Percentiles rank a stretch among this genome's conserved stretches.
phyloP scores from a whole-genome alignment of 1,140 invertebrate genomes.

The Drosophila lacertosa region DNA sequence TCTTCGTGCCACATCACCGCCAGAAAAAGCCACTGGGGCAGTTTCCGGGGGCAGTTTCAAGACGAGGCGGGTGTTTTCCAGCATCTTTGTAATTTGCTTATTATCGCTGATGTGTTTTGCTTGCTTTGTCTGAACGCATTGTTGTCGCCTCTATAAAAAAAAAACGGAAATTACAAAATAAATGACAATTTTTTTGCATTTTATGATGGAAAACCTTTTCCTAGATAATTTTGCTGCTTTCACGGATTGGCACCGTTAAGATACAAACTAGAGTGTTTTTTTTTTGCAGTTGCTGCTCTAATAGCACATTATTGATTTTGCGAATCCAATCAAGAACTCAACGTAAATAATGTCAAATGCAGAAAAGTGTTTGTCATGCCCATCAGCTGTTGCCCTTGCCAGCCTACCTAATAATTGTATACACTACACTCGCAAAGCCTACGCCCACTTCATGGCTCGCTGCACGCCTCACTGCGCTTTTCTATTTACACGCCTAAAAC shows the following conservation, averaged over 20 bases:
- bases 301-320: constrained; percentile 7
- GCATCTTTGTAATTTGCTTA: constrained; percentile 65
- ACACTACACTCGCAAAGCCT: neutral
- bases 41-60: neutral
- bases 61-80: neutral
- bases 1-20: constrained; percentile 28
- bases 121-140: constrained; percentile 20
- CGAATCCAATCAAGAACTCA: constrained; percentile 2
- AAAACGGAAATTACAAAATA: constrained; percentile 36
- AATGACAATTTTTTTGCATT: constrained; percentile 14
- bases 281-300: neutral
- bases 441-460: constrained; percentile 28
- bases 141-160: constrained; percentile 25
- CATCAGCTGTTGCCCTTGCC: constrained; percentile 19
- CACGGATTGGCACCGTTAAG: no score
- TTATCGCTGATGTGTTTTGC: constrained; percentile 38
- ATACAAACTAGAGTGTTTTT: no score
- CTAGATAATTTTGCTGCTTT: constrained; percentile 5
- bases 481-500: constrained; percentile 30
- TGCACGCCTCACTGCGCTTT: constrained; percentile 40
- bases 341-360: constrained; percentile 18
- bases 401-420: constrained; percentile 15
- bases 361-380: constrained; percentile 32
- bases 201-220: constrained; percentile 29
- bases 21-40: constrained; percentile 6